phyloP scores from a whole-genome alignment of 2,113 vertebrate species.

The Festucalex cinctus region DNA sequence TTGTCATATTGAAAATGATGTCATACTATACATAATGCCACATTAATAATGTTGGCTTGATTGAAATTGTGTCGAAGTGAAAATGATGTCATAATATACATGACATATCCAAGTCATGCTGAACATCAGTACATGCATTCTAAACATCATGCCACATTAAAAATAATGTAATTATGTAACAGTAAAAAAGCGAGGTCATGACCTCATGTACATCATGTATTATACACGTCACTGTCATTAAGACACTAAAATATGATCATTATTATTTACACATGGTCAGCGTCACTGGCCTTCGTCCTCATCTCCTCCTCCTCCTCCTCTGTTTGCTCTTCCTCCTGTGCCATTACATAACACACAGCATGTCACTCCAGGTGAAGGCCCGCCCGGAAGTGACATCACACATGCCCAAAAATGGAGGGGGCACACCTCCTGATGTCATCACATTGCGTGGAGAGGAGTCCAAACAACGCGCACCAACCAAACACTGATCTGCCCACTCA shows the following conservation, averaged over 20 bases:
- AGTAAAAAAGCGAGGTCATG: too few species aligned
- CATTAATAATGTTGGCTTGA: not conserved
- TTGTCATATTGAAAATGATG: not conserved
- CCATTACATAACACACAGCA: constrained; percentile 44
- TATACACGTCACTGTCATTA: too few species aligned
- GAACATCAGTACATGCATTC: too few species aligned
- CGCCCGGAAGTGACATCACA: constrained; percentile 47
- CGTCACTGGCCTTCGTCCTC: not conserved
- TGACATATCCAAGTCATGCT: too few species aligned
- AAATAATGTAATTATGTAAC: too few species aligned
- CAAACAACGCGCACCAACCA: constrained; percentile 6
- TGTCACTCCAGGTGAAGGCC: constrained; percentile 59
- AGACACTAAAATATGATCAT: not conserved
- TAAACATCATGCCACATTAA: too few species aligned
- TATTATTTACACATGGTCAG: not conserved
- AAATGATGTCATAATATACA: too few species aligned
- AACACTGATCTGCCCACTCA: not conserved
- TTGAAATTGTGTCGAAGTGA: too few species aligned
- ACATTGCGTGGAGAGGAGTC: constrained; percentile 7
- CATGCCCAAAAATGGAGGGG: constrained; percentile 43
- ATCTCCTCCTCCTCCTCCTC: not conserved
- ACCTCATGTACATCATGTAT: too few species aligned
- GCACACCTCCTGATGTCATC: constrained; percentile 53
- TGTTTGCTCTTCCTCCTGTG: not conserved
- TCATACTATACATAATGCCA: not conserved